These are phyloP conservation scores for Drosophila nebulosa DNA, from an alignment of 1,140 invertebrate genomes.

Conservation along the genomic window DNA sequence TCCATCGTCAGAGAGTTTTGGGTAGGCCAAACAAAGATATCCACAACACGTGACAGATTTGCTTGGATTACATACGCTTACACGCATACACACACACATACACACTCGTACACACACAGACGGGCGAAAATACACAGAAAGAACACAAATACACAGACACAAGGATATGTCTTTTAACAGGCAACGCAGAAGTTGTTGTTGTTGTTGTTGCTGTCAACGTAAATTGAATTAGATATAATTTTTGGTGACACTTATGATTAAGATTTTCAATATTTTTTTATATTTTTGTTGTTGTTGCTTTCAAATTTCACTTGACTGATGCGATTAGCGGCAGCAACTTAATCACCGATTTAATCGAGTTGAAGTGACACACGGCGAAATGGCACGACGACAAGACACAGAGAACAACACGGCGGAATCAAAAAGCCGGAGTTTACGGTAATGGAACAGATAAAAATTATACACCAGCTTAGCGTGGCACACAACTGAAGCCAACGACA, in stretches of 20 bases:
- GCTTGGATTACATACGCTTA: constrained; percentile 69
- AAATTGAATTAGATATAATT: not conserved
- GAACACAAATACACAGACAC: constrained; percentile 15
- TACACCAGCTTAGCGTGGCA: constrained; percentile 7
- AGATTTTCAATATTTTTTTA: constrained; percentile 13
- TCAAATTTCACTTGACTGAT: constrained; percentile 38
- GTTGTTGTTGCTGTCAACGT: not conserved
- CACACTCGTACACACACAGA: constrained; percentile 23
- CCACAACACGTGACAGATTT: constrained; percentile 77
- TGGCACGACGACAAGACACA: constrained; percentile 9
- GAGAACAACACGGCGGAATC: constrained; percentile 15
- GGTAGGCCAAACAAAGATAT: constrained; percentile 59
- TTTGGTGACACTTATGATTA: constrained; percentile 5
- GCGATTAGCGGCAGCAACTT: constrained; percentile 44
- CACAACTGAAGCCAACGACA: constrained; percentile 72
- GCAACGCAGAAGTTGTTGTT: constrained; percentile 5
- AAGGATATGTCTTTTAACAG: constrained; percentile 16
- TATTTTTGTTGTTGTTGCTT: not conserved
- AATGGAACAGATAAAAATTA: not conserved
- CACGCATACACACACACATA: constrained; percentile 28
- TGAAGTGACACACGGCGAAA: constrained; percentile 23
- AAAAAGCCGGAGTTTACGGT: constrained; percentile 15
- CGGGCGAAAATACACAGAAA: constrained; percentile 8
- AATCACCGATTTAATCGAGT: constrained; percentile 53
- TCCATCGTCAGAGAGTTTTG: constrained; percentile 25